A percentile compares a stretch with the other conserved stretches of the same genome.
Conservation (phyloP, 1,140 invertebrate genomes). For the Bicyclus anynana region DNA sequence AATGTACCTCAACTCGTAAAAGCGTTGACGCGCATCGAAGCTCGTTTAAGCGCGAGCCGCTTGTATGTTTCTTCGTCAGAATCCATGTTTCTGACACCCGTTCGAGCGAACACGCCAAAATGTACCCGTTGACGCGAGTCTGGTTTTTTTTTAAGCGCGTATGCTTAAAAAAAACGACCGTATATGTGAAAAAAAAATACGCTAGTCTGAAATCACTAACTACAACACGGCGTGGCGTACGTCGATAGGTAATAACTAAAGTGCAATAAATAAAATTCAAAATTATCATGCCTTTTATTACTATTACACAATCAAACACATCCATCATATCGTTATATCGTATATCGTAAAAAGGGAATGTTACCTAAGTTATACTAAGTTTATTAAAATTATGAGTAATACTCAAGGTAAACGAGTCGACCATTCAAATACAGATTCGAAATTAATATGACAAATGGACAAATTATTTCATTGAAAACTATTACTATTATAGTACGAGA, state of each 20-base stretch:
- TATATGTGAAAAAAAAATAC: not conserved
- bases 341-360: constrained; percentile 35
- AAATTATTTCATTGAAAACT: constrained; percentile 1
- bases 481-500: not conserved
- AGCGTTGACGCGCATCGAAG: too few species aligned
- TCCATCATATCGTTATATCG: constrained; percentile 12
- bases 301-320: constrained; percentile 17
- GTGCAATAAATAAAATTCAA: constrained; percentile 29
- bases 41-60: too few species aligned
- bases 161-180: too few species aligned
- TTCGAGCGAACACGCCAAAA: too few species aligned
- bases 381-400: constrained; percentile 25
- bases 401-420: constrained; percentile 26
- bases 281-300: constrained; percentile 19
- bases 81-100: too few species aligned
- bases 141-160: too few species aligned
- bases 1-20: too few species aligned
- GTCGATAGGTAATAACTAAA: constrained; percentile 13
- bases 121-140: too few species aligned
- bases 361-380: constrained; percentile 23
- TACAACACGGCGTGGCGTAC: constrained; percentile 10
- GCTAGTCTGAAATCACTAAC: too few species aligned
- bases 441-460: constrained; percentile 7
- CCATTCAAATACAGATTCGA: not conserved
- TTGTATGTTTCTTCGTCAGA: too few species aligned